Conservation (phyloP, 2,113 vertebrate species). For the Gasterosteus nipponicus region DNA sequence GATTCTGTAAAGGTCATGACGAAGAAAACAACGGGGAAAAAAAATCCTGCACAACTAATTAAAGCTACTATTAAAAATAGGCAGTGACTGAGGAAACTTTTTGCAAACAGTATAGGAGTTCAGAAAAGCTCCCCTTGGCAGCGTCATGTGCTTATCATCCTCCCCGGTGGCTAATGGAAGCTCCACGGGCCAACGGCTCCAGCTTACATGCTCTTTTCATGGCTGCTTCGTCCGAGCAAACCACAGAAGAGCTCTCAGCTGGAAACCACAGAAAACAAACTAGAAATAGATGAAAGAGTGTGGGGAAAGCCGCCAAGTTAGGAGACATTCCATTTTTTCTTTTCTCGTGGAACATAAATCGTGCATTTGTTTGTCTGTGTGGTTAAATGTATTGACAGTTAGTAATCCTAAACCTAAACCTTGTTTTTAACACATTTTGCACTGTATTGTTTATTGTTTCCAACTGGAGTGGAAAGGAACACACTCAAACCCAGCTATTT, state of each 20-base stretch:
- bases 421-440: not conserved
- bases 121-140: conserved; percentile 19
- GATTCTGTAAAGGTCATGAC: not conserved
- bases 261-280: conserved; percentile 57
- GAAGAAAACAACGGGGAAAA: not conserved
- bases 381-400: not conserved
- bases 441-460: not conserved
- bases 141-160: conserved; percentile 64
- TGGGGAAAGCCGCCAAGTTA: conserved; percentile 49
- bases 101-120: conserved; percentile 35
- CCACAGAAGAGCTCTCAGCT: conserved; percentile 34
- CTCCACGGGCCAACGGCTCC: conserved; percentile 22
- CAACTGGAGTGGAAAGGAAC: not conserved
- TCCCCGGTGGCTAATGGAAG: conserved; percentile 40
- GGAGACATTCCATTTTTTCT: conserved; percentile 13
- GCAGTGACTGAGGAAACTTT: conserved; percentile 5
- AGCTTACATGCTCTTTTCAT: conserved; percentile 47
- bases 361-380: conserved; percentile 7
- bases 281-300: conserved; percentile 62
- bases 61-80: conserved; percentile 22
- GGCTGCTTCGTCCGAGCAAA: conserved; percentile 15
- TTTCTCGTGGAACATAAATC: conserved; percentile 4
- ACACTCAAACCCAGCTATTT: not conserved
- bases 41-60: not conserved
- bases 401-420: not conserved